A percentile compares a stretch with the other conserved stretches of the same genome.
These are phyloP conservation scores for Chionodraco myersi DNA, from an alignment of 2,113 vertebrate species.

Conservation along the genomic window DNA sequence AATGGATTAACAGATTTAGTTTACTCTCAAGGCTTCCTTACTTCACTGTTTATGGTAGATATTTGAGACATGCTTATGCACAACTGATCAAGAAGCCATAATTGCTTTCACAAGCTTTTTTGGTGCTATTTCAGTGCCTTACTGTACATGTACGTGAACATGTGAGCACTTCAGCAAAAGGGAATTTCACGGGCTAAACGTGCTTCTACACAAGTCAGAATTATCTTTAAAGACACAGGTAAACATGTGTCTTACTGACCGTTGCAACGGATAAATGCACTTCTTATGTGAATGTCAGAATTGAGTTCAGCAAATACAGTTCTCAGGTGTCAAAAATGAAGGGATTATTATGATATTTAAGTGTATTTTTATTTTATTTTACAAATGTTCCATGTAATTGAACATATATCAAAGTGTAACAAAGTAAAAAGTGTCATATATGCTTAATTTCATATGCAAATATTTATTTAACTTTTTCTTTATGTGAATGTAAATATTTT, in stretches of 20 bases:
- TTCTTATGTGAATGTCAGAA: slow-evolving; percentile 60
- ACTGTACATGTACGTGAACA: slow-evolving; percentile 1
- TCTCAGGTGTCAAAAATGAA: slow-evolving; percentile 78
- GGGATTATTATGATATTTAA: slow-evolving; percentile 70
- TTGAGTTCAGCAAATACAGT: slow-evolving; percentile 30
- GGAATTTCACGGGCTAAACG: slow-evolving; percentile 48
- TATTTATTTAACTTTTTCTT: slow-evolving; percentile 70
- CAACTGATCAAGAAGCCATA: slow-evolving; percentile 51
- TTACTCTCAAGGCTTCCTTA: too few relatives aligned
- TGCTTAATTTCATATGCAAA: slow-evolving; percentile 55
- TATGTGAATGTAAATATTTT: slow-evolving; percentile 63
- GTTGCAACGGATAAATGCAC: slow-evolving; percentile 38
- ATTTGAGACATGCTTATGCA: background rate
- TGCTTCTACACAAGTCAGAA: slow-evolving; percentile 11
- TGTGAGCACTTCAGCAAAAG: slow-evolving; percentile 58
- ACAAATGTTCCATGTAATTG: slow-evolving; percentile 45
- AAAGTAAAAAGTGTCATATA: slow-evolving; percentile 43
- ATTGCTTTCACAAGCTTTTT: slow-evolving; percentile 16
- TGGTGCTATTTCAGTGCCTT: slow-evolving; percentile 50
- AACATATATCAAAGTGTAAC: slow-evolving; percentile 35
- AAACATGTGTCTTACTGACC: slow-evolving; percentile 30
- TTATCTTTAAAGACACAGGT: slow-evolving; percentile 2
- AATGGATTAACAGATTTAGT: too few relatives aligned
- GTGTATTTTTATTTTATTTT: slow-evolving; percentile 57
- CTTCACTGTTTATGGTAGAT: background rate